Evolutionary conservation across 2,113 vertebrate genomes (phyloP).

Genomic region (Odocoileus hemionus): DNA sequence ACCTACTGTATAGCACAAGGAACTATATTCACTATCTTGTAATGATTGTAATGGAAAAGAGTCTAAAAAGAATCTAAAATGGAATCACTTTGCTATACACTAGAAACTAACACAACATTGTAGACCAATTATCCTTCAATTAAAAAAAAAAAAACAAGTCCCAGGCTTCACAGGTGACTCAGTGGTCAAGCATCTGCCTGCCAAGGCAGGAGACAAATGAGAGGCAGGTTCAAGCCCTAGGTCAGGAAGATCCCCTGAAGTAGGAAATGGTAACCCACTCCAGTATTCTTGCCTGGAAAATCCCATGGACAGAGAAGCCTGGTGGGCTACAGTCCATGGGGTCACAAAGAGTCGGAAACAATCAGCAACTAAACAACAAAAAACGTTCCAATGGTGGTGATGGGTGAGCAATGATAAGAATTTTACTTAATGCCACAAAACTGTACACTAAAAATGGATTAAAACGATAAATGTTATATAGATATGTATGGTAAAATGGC

Average conservation of each 20-base stretch:
- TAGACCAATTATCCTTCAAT: not conserved
- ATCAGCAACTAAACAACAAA: not conserved
- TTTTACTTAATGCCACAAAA: not conserved
- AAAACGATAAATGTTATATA: not conserved
- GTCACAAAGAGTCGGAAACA: not conserved
- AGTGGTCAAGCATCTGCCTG: not conserved
- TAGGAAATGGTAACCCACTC: not conserved
- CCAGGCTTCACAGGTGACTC: not conserved
- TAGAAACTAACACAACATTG: not conserved
- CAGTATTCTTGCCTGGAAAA: not conserved
- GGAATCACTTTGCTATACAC: not conserved
- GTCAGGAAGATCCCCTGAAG: not conserved
- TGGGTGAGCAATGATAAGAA: fast-evolving
- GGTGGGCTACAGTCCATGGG: not conserved
- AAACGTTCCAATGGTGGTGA: not conserved
- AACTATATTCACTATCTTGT: not conserved
- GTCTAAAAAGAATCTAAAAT: not conserved
- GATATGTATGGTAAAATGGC: not conserved
- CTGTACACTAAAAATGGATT: not conserved
- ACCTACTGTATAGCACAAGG: not conserved
- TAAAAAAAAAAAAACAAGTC: not conserved
- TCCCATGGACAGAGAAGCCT: not conserved
- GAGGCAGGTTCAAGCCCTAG: not conserved
- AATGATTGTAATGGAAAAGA: not conserved
- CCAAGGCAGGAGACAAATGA: not conserved